Percentiles rank a stretch among this genome's conserved stretches.
Evolutionary conservation across 1,140 invertebrate species (phyloP).

Genomic region (Drosophila yakuba): DNA sequence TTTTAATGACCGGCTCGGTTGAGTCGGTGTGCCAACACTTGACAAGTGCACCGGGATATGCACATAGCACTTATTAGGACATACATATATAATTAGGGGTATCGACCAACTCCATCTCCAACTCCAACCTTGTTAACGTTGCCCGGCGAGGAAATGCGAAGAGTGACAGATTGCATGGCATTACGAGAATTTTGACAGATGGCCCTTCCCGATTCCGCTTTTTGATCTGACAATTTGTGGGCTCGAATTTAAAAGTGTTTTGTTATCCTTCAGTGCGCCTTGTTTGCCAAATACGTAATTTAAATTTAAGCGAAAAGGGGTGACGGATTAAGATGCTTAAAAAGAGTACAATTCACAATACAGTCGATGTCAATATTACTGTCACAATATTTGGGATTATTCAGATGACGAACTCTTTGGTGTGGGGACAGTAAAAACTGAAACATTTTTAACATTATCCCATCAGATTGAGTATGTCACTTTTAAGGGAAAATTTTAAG

Average conservation of each 20-base stretch:
- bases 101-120: slow-evolving; percentile 31
- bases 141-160: slow-evolving; percentile 27
- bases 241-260: slow-evolving; percentile 75
- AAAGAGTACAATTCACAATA: slow-evolving; percentile 35
- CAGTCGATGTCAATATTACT: slow-evolving; percentile 50
- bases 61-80: slow-evolving; percentile 57
- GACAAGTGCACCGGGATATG: slow-evolving; percentile 71
- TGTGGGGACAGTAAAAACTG: not conserved
- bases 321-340: slow-evolving; percentile 47
- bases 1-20: slow-evolving; percentile 68
- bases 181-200: slow-evolving; percentile 83
- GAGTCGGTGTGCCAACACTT: slow-evolving; percentile 72
- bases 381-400: slow-evolving; percentile 71
- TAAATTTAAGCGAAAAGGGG: slow-evolving; percentile 60
- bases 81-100: slow-evolving; percentile 55
- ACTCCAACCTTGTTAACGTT: slow-evolving; percentile 36
- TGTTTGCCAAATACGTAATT: slow-evolving; percentile 78
- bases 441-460: slow-evolving; percentile 2
- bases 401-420: slow-evolving; percentile 25
- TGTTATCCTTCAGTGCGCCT: slow-evolving; percentile 69
- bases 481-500: too few species aligned
- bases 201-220: slow-evolving; percentile 75
- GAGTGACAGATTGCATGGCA: slow-evolving; percentile 68
- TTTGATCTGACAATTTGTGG: slow-evolving; percentile 80
- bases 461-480: not conserved